phyloP scores from a whole-genome alignment of 2,797 vertebrate genomes.

The Eupleurogrammus muticus region DNA sequence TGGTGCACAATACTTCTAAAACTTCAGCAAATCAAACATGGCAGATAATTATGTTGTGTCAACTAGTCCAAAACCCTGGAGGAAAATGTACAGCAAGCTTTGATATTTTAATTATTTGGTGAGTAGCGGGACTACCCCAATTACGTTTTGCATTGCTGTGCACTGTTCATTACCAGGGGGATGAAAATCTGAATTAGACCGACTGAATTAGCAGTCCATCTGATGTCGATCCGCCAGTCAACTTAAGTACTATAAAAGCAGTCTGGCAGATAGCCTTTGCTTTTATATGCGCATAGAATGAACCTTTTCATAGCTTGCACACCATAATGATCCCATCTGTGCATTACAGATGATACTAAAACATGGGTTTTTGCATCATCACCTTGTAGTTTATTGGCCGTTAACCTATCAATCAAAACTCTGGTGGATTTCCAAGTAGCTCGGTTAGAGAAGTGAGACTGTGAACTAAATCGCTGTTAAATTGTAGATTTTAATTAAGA shows the following conservation, averaged over 20 bases:
- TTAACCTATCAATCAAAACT: conserved; percentile 3
- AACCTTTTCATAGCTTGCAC: background rate
- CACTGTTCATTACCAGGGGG: conserved; percentile 12
- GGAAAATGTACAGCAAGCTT: conserved; percentile 26
- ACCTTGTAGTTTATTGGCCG: background rate
- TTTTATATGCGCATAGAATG: background rate
- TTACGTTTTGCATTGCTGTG: conserved; percentile 19
- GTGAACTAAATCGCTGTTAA: background rate
- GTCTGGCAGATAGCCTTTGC: no score
- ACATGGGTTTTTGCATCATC: background rate
- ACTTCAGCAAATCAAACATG: conserved; percentile 26
- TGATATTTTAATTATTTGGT: conserved; percentile 31
- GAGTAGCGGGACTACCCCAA: conserved; percentile 2
- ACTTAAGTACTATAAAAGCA: background rate
- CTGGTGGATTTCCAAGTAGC: background rate
- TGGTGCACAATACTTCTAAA: background rate
- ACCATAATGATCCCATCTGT: background rate
- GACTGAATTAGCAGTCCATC: background rate
- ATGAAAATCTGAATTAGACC: conserved; percentile 17
- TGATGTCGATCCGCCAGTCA: background rate
- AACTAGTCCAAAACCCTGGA: conserved; percentile 18
- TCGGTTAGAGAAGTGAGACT: background rate
- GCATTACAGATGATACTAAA: background rate
- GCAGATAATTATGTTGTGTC: conserved; percentile 24
- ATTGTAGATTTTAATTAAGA: background rate